phyloP scores from a whole-genome alignment of 2,888 invertebrate species.

The Ophonus ardosiacus region DNA sequence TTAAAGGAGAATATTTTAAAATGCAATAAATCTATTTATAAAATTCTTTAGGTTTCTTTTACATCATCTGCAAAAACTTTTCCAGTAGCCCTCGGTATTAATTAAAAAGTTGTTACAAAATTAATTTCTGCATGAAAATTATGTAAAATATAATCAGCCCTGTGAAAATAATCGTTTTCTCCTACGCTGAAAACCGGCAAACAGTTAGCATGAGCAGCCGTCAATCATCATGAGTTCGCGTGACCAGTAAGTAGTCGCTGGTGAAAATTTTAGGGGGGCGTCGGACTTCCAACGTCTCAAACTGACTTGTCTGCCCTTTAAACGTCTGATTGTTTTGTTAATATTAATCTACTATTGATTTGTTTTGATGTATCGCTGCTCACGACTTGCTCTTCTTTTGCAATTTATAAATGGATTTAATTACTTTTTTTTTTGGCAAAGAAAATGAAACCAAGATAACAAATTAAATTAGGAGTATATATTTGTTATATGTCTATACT shows the following conservation, averaged over 20 bases:
- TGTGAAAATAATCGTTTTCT: not conserved
- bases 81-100: too few species aligned
- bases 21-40: too few species aligned
- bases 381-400: not conserved
- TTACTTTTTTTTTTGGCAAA: not conserved
- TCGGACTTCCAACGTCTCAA: not conserved
- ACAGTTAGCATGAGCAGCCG: not conserved
- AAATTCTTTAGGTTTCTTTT: too few species aligned
- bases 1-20: too few species aligned
- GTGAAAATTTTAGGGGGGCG: constrained; percentile 36
- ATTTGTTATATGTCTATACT: not conserved
- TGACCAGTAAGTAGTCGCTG: constrained; percentile 26
- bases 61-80: too few species aligned
- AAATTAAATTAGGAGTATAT: not conserved
- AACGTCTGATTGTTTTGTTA: constrained; percentile 41
- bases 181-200: not conserved
- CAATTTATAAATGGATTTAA: constrained; percentile 1
- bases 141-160: not conserved
- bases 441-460: not conserved
- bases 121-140: not conserved
- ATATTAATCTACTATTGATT: constrained; percentile 43
- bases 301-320: constrained; percentile 36
- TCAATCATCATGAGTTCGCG: constrained; percentile 29
- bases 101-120: too few species aligned
- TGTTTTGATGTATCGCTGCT: not conserved